Evolutionary conservation across 2,888 invertebrate genomes (phyloP), one percentile per base, ranked within the genome.

Genomic region (Ormyrus rosae): DNA sequence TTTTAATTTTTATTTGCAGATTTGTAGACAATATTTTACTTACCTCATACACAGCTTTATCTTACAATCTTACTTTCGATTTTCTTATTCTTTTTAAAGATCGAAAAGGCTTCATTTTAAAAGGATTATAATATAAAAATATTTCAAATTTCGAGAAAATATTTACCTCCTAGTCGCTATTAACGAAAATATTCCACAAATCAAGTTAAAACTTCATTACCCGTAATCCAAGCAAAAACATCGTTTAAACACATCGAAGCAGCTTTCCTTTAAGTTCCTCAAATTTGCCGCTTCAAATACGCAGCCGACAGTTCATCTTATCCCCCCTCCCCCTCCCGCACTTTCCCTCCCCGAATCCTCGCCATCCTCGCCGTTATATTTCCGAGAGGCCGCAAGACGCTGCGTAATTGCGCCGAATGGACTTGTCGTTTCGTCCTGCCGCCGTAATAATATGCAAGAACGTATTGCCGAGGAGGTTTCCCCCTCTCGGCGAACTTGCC

Each of bases 391-490:
- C 51, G 50, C 50, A 34, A 34, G 34, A 34, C 71, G 19, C 13
- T n/a, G 51, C 64, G 81, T 81, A 83, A 83, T 83, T 83, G 83
- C 79, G 79, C 64, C 79, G 77, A 78, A 81, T 75, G 81, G 80
- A 79, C 77, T 81, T 77, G 82, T 82, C 81, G 72, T 58, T 68
- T 58, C 60, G 65, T 65, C 55, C 71, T 60, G 75, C 65, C 45
- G 56, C 45, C 75, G 81, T 81, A 81, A 82, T 83, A 83, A 83
- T 83, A 83, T 83, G 82, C 83, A 82, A 78, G 77, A 82, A 78
- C 74, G 71, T 80, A 80, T 80, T 82, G 80, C 82, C 60, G 70
- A 50, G 70, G 77, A 34, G 46, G 6, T 45, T 34, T 34, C 34
- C 34, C 34, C 34, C 34, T 34, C 34, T 50, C 60, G 53, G 50